Base-by-base conservation (phyloP, 92 coral and sea anemone species). In the Epizoanthus ramosus region DNA sequence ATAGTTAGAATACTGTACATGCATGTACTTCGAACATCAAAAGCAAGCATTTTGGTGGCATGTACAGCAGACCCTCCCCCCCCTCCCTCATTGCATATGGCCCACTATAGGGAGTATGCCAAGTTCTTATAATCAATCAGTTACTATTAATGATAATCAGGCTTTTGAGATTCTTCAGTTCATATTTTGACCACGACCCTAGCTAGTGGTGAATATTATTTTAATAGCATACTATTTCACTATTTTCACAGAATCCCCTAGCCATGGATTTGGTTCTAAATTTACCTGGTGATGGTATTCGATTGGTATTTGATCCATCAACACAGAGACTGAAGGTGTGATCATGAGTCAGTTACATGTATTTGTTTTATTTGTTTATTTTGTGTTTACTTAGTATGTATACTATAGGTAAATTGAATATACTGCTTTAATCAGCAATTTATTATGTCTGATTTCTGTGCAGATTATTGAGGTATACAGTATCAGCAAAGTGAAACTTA, bases 201-300 rank as follows among this genome's bases (percentile, higher is more conserved):
- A n/a, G 4, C 47, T 41, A 43, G 50, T 43, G 50, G 50, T 43
- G 50, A 9, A 43, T 50, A 13, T 50, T 50, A 50, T 50, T 25
- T n/a, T 66, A 8, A 31, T 2, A 10, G 37, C 6, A 37, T 37
- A 1, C 43, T 12, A 14, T 28, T 66, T 67, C n/a, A 28, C 37
- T 5, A 1, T 83, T n/a, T 10, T 73, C 8, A 74, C 79, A 97
- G 99, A 97, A 97, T 72, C 99, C 99, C 58, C 85, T 97, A 47
- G 99, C 99, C 6, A 95, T 97, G 94, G 99, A 97, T 56, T 87
- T 97, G 56, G 98, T 97, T 52, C 90, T 97, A 45, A 97, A 97
- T 58, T 83, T 97, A 24, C 99, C 99, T 56, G 94, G 88, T 86
- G 99, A 97, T 97, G 99, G 99, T 13, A 88, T 97, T n/a, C 91